Evolutionary conservation across 2,797 vertebrate genomes (phyloP), one percentile per base, ranked within the genome.

Genomic region (Acanthopagrus latus): DNA sequence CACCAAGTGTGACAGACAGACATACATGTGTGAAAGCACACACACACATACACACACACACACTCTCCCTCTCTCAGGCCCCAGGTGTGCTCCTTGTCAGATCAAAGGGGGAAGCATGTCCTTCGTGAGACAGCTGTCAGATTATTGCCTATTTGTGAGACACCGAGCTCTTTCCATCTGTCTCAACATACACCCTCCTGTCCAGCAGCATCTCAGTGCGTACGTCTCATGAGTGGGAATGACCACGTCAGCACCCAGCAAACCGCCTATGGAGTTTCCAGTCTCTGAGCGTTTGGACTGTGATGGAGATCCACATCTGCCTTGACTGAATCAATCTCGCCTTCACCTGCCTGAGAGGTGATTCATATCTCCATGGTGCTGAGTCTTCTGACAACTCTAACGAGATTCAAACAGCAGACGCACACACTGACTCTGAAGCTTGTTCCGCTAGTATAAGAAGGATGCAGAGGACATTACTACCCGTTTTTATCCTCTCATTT

Each of bases 71-170:
- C 21, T 50, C 57, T 46, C 5, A 43, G 62, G 63, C 44, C 76
- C 41, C 78, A 89, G 83, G 76, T 80, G 81, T 67, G 56, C 48
- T 72, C 48, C 46, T 29, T 64, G 76, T 78, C 82, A 80, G 76
- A 52, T 80, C 80, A 55, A 25, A 54, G 71, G 59, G 33, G 65
- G 47, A 76, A 41, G 65, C n/a, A 2, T 12, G 13, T 63, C 56
- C 25, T 64, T 29, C 0, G 60, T 52, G 59, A 60, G 27, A 11
- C 71, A 76, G 43, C 79, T 86, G 89, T 86, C 86, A 76, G 66
- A 80, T 72, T 64, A 75, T 72, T 76, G 33, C 67, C 48, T 51
- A 4, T 73, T 44, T 64, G 29, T 50, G 50, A 74, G 70, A 60
- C 55, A 14, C 51, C 51, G 80, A 71, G 76, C 74, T 78, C 71